A percentile compares a stretch with the other conserved stretches of the same genome.
Conservation (phyloP, 1,140 invertebrate species). For the Macrobrachium rosenbergii region DNA sequence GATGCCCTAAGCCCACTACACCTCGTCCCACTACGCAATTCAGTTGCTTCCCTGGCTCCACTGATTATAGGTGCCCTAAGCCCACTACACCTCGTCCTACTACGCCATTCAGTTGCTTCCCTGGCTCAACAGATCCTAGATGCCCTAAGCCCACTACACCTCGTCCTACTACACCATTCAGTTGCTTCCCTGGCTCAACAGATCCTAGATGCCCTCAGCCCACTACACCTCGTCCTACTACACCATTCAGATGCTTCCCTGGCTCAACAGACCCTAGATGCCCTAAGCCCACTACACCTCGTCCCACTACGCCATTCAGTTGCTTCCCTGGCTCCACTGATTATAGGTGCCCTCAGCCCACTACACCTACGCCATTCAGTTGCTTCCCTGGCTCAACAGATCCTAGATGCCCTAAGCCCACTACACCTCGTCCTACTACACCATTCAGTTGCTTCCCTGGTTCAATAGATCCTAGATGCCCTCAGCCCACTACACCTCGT, state of each 20-base stretch:
- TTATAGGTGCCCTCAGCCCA: not conserved
- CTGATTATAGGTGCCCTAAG: too few species aligned
- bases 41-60: too few species aligned
- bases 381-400: constrained; percentile 27
- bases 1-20: not conserved
- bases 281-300: not conserved
- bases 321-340: constrained; percentile 23
- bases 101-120: not conserved
- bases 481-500: constrained; percentile 4
- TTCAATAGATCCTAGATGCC: constrained; percentile 46
- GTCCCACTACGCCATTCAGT: not conserved
- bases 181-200: constrained; percentile 41
- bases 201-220: constrained; percentile 36
- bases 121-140: constrained; percentile 15
- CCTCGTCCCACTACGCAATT: too few species aligned
- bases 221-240: constrained; percentile 6
- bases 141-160: not conserved
- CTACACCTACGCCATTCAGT: not conserved
- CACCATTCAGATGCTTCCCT: constrained; percentile 2
- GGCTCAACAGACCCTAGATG: constrained; percentile 37
- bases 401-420: constrained; percentile 23
- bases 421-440: not conserved
- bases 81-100: not conserved
- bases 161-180: constrained; percentile 8
- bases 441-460: constrained; percentile 38